phyloP scores from a whole-genome alignment of 2,888 invertebrate species.

The Drepana falcataria region DNA sequence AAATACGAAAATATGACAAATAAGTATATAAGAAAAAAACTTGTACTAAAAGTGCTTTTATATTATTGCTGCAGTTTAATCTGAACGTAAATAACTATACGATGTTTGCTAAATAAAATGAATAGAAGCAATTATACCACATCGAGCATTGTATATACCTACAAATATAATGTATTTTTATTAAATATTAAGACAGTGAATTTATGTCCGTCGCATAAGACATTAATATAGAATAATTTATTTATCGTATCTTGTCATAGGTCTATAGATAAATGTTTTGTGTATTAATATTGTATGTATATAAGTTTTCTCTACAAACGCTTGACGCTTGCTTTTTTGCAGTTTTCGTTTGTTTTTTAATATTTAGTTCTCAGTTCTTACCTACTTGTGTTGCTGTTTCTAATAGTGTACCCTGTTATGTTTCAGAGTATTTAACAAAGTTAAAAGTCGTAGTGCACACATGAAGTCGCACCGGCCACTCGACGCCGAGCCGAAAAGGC shows the following conservation, averaged over 20 bases:
- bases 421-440: conserved; percentile 97
- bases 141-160: conserved; percentile 62
- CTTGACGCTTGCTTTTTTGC: conserved; percentile 55
- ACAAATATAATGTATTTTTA: conserved; percentile 46
- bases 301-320: conserved; percentile 54
- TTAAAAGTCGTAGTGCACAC: conserved; percentile 99
- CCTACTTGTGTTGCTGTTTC: conserved; percentile 56
- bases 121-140: conserved; percentile 29
- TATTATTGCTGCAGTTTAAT: neutral
- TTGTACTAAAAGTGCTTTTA: neutral
- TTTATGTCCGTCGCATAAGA: conserved; percentile 57
- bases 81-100: neutral
- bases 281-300: conserved; percentile 55
- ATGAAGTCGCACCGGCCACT: conserved; percentile 99
- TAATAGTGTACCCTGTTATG: conserved; percentile 72
- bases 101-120: conserved; percentile 11
- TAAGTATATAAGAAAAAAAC: neutral
- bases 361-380: conserved; percentile 35
- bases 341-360: conserved; percentile 33
- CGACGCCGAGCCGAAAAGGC: conserved; percentile 87
- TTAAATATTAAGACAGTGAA: conserved; percentile 45
- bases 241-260: conserved; percentile 49
- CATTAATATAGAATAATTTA: conserved; percentile 44
- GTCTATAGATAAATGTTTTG: conserved; percentile 44
- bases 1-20: neutral